Base-by-base conservation (phyloP, 2,113 vertebrate genomes). In the Planiliza haematocheilus region DNA sequence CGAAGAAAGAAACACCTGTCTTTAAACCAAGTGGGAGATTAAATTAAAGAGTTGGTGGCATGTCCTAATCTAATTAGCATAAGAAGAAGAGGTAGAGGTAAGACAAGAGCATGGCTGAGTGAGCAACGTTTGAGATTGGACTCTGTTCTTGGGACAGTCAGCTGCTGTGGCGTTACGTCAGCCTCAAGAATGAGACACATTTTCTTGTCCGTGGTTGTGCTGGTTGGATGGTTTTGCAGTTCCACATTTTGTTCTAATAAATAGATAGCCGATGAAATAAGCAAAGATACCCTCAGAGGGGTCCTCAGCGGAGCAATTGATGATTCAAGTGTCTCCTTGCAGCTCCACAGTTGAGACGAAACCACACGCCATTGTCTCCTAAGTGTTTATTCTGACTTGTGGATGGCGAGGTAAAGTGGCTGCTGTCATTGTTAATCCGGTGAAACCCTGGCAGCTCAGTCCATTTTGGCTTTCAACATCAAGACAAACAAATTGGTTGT, bases 381-480 rank as follows among this genome's bases (percentile, higher is more conserved):
- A 48, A 77, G 69, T 77, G 64, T 85, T 79, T 58, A 65, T 77
- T 82, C 55, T 7, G 24, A 74, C 61, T 70, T 7, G 57, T 55
- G 72, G 38, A 74, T 57, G 59, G 38, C 36, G 59, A 81, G 55
- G 52, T 70, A 69, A 67, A 79, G 68, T n/a, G 30, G 55, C 72
- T 77, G 72, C 69, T 84, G 79, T 84, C 72, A 69, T 24, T 61
- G 78, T 68, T 84, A 79, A 86, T 77, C 68, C 64, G n/a, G 49
- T 58, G 16, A 74, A 77, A 62, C 75, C 41, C 68, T 72, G 72
- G 77, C 69, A 46, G 50, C 56, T n/a, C 10, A n/a, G 57, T 68
- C 74, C 57, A 57, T 77, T 77, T 70, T 60, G 46, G 45, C 81
- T 77, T 72, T 76, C 83, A 76, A 39, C 70, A 57, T 79, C 63